Percentiles rank a stretch among this genome's conserved stretches.
Evolutionary conservation across 2,797 vertebrate genomes (phyloP).

Genomic region (Sandelia bainsii): DNA sequence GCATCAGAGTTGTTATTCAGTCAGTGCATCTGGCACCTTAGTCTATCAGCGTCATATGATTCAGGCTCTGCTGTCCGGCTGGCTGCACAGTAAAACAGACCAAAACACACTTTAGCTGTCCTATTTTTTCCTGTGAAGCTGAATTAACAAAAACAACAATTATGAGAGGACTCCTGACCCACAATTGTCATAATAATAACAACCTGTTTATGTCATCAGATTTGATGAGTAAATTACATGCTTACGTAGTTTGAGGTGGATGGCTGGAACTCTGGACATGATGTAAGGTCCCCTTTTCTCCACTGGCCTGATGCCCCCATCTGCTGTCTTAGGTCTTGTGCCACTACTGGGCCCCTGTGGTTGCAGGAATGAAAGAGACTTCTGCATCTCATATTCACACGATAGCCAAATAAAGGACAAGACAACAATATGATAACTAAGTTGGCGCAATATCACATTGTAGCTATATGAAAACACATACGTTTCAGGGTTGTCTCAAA

Average conservation of each 20-base stretch:
- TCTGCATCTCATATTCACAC: neutral
- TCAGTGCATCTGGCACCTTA: neutral
- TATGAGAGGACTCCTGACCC: neutral
- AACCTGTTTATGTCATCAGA: neutral
- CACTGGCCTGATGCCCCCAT: slow-evolving; percentile 69
- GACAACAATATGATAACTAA: neutral
- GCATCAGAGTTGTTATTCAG: neutral
- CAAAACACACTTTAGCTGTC: neutral
- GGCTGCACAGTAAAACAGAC: neutral
- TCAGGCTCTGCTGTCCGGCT: neutral
- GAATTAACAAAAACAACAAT: slow-evolving; percentile 14
- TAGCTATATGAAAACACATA: neutral
- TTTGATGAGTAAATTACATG: slow-evolving; percentile 19
- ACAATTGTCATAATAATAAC: neutral
- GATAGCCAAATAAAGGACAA: neutral
- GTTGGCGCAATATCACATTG: neutral
- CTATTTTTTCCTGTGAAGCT: neutral
- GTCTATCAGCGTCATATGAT: neutral
- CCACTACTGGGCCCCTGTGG: slow-evolving; percentile 61
- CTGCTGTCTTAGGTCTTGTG: slow-evolving; percentile 72
- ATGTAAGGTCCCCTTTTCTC: slow-evolving; percentile 94
- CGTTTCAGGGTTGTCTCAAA: too few species aligned
- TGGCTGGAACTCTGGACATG: slow-evolving; percentile 89
- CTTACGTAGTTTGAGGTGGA: slow-evolving; percentile 94
- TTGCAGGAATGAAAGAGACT: neutral